Evolutionary conservation across 2,888 invertebrate genomes (phyloP), one percentile per base, ranked within the genome.

Genomic region (Polia nebulosa): DNA sequence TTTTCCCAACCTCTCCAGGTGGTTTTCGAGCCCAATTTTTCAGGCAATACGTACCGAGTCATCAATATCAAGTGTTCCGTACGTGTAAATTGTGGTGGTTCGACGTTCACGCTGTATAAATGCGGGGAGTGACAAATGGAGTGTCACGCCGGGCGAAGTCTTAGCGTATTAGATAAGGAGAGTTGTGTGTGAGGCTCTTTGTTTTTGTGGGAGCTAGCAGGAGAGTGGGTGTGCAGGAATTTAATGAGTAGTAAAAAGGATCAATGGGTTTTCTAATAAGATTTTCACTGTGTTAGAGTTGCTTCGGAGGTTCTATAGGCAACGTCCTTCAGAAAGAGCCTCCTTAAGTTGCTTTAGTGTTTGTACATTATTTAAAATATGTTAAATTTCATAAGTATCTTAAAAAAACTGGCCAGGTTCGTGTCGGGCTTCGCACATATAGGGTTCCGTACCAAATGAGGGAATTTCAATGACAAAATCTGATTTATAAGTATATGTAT

Each of bases 91-190:
- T 59, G 75, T 44, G 59, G 75, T 41, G 67, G 59, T 58, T 29
- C 66, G 29, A 47, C 47, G 72, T 68, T 68, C 69, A 45, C 75
- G 60, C 47, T 51, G 55, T 76, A 71, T 71, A 76, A 75, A 71
- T 64, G 76, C 32, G 71, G 72, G 11, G 49, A 20, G 55, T 76
- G 74, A 75, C 55, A 76, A 75, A 75, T 75, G 71, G 71, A 56
- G 45, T 76, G 74, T 76, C 74, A 71, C 59, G 59, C 44, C 39
- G 13, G 32, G 58, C 20, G 44, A 25, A 71, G 64, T 64, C 71
- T 71, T 52, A 76, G 71, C 76, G 74, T 71, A 60, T 74, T 71
- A 56, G 49, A 56, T 69, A 69, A 44, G 51, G 59, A 20, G 25
- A 58, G 44, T 3, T 34, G 34, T 44, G 74, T 56, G 41, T 41